Conservation (phyloP, 1,140 invertebrate species). For the Drosophila tsacasi region DNA sequence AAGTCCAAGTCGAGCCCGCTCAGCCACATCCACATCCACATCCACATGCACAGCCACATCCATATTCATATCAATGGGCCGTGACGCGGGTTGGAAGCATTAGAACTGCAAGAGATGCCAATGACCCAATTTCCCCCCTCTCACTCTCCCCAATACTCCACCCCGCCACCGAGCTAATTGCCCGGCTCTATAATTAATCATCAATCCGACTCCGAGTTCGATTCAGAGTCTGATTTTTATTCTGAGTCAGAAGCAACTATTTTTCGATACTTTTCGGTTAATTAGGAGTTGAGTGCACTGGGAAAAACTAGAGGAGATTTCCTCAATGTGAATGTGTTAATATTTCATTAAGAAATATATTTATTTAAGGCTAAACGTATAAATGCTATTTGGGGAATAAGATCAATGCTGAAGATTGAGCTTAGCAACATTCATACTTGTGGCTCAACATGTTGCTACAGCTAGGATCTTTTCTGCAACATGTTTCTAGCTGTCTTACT, state of each 20-base stretch:
- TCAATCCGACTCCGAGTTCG: conserved; percentile 20
- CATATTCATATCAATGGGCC: conserved; percentile 51
- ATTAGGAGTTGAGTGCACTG: conserved; percentile 22
- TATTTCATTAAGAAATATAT: neutral
- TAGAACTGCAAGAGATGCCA: conserved; percentile 69
- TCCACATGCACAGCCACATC: conserved; percentile 12
- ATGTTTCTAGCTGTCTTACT: neutral
- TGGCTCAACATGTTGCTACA: too few species aligned
- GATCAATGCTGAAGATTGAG: neutral
- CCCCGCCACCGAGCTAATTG: conserved; percentile 32
- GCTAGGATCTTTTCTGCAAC: neutral
- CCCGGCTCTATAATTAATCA: conserved; percentile 52
- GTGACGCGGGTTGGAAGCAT: conserved; percentile 60
- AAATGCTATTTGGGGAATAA: neutral
- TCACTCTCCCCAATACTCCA: conserved; percentile 3
- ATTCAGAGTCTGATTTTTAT: conserved; percentile 8
- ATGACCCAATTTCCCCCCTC: conserved; percentile 47
- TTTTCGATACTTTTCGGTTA: conserved; percentile 42
- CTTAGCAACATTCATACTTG: neutral
- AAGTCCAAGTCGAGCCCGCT: conserved; percentile 12
- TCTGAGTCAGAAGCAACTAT: conserved; percentile 20
- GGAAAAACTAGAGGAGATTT: neutral
- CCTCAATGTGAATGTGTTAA: neutral
- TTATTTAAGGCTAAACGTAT: neutral
- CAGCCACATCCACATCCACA: neutral